Conservation (phyloP, 1,140 invertebrate species). For the Brachionus rubens region DNA sequence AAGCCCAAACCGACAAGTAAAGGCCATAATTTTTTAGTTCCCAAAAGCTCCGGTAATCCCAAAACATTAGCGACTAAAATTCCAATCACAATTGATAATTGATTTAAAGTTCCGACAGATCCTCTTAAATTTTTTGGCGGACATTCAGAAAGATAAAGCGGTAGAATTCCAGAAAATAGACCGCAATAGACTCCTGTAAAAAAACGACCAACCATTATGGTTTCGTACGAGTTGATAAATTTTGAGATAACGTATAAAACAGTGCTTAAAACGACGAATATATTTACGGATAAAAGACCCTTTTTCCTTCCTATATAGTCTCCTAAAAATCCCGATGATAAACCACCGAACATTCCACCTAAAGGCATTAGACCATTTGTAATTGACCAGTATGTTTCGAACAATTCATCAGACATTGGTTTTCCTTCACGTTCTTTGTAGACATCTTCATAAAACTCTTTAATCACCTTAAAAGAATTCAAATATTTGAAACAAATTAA, state of each 20-base stretch:
- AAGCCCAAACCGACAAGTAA: conserved; percentile 71
- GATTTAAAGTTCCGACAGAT: conserved; percentile 79
- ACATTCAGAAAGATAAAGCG: conserved; percentile 82
- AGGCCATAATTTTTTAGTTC: conserved; percentile 83
- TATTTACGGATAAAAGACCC: conserved; percentile 88
- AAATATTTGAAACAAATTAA: neutral
- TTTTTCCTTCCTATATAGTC: conserved; percentile 83
- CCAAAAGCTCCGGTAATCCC: conserved; percentile 59
- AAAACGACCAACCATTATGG: conserved; percentile 80
- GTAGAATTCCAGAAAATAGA: conserved; percentile 67
- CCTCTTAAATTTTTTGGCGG: conserved; percentile 75
- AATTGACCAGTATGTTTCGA: conserved; percentile 61
- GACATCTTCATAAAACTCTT: conserved; percentile 41
- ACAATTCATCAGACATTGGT: neutral
- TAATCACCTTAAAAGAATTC: conserved; percentile 21
- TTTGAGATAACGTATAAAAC: conserved; percentile 91
- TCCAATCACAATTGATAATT: conserved; percentile 79
- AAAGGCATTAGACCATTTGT: conserved; percentile 80
- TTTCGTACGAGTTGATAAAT: conserved; percentile 84
- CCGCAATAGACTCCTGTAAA: conserved; percentile 37
- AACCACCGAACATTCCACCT: conserved; percentile 86
- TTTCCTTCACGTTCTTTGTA: neutral
- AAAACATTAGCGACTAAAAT: conserved; percentile 71
- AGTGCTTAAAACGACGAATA: conserved; percentile 84
- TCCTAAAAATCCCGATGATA: conserved; percentile 71